These are phyloP conservation scores for Vanessa atalanta DNA, from an alignment of 1,140 invertebrate genomes.

Conservation along the genomic window DNA sequence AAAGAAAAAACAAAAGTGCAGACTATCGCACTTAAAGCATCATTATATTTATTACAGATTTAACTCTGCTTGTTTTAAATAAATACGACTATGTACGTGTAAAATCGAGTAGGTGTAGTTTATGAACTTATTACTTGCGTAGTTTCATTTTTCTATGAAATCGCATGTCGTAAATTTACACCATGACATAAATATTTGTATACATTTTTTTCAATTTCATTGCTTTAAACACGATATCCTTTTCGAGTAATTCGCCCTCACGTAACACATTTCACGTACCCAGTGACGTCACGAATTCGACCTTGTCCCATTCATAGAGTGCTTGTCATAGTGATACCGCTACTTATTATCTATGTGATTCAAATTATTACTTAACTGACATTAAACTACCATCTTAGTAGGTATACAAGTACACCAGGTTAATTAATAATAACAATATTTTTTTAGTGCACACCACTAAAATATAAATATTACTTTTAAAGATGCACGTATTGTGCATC, in stretches of 20 bases:
- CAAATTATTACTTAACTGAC: too few relatives aligned
- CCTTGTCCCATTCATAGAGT: not conserved
- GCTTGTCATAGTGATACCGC: not conserved
- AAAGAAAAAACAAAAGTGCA: too few relatives aligned
- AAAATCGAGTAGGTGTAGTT: not conserved
- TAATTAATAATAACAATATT: not conserved
- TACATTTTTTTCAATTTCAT: too few relatives aligned
- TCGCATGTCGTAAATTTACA: too few relatives aligned
- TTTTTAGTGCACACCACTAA: too few relatives aligned
- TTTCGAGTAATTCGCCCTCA: not conserved
- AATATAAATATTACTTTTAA: too few relatives aligned
- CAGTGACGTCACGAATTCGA: not conserved
- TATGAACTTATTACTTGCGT: conserved; percentile 1
- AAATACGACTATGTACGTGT: not conserved
- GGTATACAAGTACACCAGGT: not conserved
- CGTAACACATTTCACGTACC: not conserved
- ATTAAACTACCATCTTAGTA: not conserved
- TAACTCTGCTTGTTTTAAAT: too few relatives aligned
- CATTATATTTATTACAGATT: too few relatives aligned
- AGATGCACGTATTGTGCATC: too few relatives aligned
- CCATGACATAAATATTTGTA: too few relatives aligned
- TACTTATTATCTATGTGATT: not conserved
- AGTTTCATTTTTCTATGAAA: not conserved
- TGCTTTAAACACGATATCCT: not conserved
- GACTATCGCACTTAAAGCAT: too few relatives aligned